Evolutionary conservation across 2,888 invertebrate genomes (phyloP).

Genomic region (Amaurobius ferox): DNA sequence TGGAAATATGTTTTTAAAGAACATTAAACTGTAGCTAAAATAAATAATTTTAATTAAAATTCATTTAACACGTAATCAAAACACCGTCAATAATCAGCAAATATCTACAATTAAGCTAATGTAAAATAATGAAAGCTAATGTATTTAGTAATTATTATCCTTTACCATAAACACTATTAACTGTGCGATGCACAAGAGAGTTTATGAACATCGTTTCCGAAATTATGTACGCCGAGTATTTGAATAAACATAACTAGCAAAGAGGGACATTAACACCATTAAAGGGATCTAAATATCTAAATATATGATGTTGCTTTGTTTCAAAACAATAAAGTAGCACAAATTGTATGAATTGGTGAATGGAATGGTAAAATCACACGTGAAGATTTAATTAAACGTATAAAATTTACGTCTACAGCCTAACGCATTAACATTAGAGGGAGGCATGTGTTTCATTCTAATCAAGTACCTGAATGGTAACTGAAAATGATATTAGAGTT

Average conservation of each 20-base stretch:
- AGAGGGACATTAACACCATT: slow-evolving; percentile 4
- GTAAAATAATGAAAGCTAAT: background rate
- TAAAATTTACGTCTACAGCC: background rate
- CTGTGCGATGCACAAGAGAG: background rate
- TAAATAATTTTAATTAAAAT: too few relatives aligned
- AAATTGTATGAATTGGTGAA: background rate
- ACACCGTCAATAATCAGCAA: background rate
- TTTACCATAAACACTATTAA: background rate
- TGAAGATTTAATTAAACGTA: background rate
- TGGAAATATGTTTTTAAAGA: too few relatives aligned
- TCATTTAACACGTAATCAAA: background rate
- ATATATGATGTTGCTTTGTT: background rate
- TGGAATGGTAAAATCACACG: background rate
- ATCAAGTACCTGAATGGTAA: background rate
- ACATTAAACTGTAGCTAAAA: too few relatives aligned
- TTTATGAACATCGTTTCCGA: background rate
- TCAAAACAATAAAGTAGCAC: background rate
- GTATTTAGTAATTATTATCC: background rate
- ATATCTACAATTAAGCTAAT: background rate
- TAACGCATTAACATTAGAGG: background rate
- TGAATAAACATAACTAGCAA: background rate
- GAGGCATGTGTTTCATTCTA: background rate
- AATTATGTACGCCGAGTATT: background rate
- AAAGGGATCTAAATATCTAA: background rate
- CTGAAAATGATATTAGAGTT: background rate